Percentiles rank a stretch among this genome's conserved stretches.
These are phyloP conservation scores for Oligia latruncula DNA, from an alignment of 2,888 invertebrate species.

Conservation along the genomic window DNA sequence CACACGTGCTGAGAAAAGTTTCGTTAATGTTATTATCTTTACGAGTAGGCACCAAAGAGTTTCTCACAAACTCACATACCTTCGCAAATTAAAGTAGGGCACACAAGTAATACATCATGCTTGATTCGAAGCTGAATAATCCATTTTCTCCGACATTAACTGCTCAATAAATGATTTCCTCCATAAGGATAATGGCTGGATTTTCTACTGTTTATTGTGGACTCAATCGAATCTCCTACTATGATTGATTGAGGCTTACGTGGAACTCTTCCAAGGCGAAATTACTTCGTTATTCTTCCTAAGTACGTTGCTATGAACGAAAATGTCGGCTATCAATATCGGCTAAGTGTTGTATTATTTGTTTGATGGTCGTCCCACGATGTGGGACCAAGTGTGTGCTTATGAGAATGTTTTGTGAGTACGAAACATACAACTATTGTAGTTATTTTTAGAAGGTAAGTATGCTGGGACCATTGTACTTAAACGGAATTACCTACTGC, in stretches of 20 bases:
- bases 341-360: conserved; percentile 70
- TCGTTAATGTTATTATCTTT: conserved; percentile 52
- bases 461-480: neutral
- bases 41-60: conserved; percentile 29
- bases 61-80: conserved; percentile 34
- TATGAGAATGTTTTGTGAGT: conserved; percentile 26
- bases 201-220: conserved; percentile 83
- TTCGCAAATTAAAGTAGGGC: conserved; percentile 57
- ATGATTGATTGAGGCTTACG: conserved; percentile 85
- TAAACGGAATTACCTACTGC: neutral
- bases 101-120: conserved; percentile 71
- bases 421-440: neutral
- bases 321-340: conserved; percentile 71
- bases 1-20: conserved; percentile 54
- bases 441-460: neutral
- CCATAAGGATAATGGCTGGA: conserved; percentile 80
- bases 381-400: conserved; percentile 31
- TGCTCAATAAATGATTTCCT: conserved; percentile 81
- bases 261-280: conserved; percentile 81
- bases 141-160: conserved; percentile 74
- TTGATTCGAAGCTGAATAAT: conserved; percentile 73
- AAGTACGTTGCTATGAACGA: conserved; percentile 62
- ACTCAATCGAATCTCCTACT: conserved; percentile 74
- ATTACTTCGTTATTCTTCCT: conserved; percentile 78
- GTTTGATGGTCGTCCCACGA: conserved; percentile 62